Evolutionary conservation across 2,888 invertebrate species (phyloP), one percentile per base, ranked within the genome.

Genomic region (Chloromyia formosa): DNA sequence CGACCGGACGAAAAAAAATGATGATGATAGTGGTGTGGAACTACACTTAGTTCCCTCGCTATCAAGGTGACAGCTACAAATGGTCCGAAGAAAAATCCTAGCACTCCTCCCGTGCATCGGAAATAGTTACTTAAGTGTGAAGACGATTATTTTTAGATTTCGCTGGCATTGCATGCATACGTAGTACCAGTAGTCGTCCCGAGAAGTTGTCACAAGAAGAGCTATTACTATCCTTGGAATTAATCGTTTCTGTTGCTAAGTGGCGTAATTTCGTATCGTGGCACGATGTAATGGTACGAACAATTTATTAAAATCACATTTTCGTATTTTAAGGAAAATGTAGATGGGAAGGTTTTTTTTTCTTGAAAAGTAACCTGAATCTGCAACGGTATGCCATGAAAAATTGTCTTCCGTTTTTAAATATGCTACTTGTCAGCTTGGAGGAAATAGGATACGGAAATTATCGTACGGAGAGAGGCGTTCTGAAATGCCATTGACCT

Each of bases 51-150:
- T 35, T 7, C 7, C 7, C 49, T 66, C 45, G 10, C 66, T 58
- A 58, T 71, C 58, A 23, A 56, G 71, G 53, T 73, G 73, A 73
- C 73, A 61, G 49, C 73, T 35, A 73, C 73, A 64, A 74, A 74
- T 64, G 64, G 56, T 74, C 42, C 54, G 42, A 74, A 66, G 54
- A 64, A 18, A 12, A 45, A 49, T 23, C 61, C 61, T 45, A 10
- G 35, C 10, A 35, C 35, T 1, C 18, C 20, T 20, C 22, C 27
- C 22, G 42, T 40, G 18, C 35, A 64, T 74, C 66, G 53, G 58
- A 74, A 74, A 62, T 74, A 53, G 56, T 53, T 42, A 53, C 64
- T 74, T 54, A 66, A 56, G 54, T 40, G 56, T 74, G 40, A 61
- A 49, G 18, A 22, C 49, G 16, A 18, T 20, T 73, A 73, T 73